Conservation (phyloP, 2,797 vertebrate species). For the Karalla daura region DNA sequence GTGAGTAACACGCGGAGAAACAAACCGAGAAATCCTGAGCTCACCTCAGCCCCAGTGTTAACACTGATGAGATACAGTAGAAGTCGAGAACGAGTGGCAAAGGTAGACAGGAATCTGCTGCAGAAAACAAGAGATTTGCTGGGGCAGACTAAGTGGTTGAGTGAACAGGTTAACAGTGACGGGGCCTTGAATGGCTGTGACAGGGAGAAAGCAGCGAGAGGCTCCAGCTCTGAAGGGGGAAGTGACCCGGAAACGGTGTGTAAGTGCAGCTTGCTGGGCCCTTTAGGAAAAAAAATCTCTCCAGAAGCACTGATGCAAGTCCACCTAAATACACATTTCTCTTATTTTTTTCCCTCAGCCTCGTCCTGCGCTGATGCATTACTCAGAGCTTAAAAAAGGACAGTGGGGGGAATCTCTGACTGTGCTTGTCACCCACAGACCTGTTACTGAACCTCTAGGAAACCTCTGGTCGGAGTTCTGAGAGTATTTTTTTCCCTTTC, state of each 20-base stretch:
- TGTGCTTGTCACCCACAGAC: slow-evolving; percentile 4
- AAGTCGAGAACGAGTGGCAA: slow-evolving; percentile 16
- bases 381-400: slow-evolving; percentile 6
- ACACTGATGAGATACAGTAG: slow-evolving; percentile 44
- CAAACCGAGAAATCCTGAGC: background rate
- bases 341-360: slow-evolving; percentile 14
- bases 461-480: background rate
- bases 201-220: slow-evolving; percentile 76
- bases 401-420: background rate
- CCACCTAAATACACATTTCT: slow-evolving; percentile 54
- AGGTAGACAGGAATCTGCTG: slow-evolving; percentile 54
- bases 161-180: slow-evolving; percentile 74
- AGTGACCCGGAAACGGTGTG: slow-evolving; percentile 79
- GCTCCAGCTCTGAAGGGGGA: slow-evolving; percentile 71
- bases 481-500: no score
- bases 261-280: slow-evolving; percentile 69
- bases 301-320: slow-evolving; percentile 62
- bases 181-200: slow-evolving; percentile 75
- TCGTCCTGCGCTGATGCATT: slow-evolving; percentile 26
- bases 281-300: slow-evolving; percentile 60
- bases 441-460: background rate
- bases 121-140: slow-evolving; percentile 71
- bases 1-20: background rate
- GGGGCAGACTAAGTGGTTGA: slow-evolving; percentile 76
- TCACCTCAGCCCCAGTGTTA: no score